Conservation (phyloP, 2,797 vertebrate genomes). For the Lycodopsis pacificus region DNA sequence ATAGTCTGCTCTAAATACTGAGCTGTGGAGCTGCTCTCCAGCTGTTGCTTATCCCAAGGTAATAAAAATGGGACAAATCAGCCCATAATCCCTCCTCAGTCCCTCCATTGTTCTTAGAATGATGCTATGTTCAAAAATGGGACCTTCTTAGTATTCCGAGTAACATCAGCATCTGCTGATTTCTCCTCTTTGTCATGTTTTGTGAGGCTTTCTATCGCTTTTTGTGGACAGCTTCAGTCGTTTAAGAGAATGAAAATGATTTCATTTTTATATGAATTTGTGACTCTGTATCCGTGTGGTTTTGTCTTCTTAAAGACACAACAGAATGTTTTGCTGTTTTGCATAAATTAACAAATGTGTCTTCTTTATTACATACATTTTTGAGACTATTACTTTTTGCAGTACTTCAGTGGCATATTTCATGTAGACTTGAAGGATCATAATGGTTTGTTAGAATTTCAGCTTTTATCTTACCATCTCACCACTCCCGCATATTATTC, state of each 20-base stretch:
- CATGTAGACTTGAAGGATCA: not conserved
- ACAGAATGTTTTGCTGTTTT: not conserved
- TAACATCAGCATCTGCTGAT: constrained; percentile 66
- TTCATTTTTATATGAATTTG: constrained; percentile 23
- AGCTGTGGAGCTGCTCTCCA: constrained; percentile 82
- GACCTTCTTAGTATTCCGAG: constrained; percentile 69
- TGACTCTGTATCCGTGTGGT: not conserved
- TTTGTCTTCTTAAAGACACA: constrained; percentile 4
- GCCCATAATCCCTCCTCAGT: constrained; percentile 83
- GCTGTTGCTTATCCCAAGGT: constrained; percentile 87
- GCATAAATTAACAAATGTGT: not conserved
- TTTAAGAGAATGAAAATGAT: constrained; percentile 25
- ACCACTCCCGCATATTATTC: not conserved
- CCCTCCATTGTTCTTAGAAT: constrained; percentile 81
- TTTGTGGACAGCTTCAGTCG: constrained; percentile 16
- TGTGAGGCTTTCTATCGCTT: constrained; percentile 16
- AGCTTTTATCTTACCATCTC: not conserved
- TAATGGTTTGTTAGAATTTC: not conserved
- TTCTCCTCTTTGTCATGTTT: constrained; percentile 47
- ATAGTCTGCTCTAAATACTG: constrained; percentile 82
- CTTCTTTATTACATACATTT: not conserved
- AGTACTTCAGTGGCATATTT: not conserved
- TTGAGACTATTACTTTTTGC: not conserved
- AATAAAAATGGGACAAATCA: constrained; percentile 86
- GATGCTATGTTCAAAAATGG: constrained; percentile 66